Evolutionary conservation across 2,113 vertebrate genomes (phyloP), one percentile per base, ranked within the genome.

Genomic region (Pleuronectes platessa): DNA sequence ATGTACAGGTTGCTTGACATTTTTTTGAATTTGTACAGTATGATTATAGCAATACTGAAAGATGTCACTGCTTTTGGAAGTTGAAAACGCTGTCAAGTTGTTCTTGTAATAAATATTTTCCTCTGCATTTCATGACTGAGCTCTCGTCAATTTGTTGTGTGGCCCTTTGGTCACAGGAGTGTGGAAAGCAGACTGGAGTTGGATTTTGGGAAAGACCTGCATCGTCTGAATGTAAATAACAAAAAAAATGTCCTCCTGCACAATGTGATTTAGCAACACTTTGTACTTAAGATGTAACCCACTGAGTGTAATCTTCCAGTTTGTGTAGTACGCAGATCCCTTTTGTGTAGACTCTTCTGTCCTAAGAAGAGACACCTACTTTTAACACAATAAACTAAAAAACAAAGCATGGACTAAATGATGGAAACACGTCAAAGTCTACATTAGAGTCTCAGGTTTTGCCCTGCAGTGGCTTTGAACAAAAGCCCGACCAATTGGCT

Each of bases 41-140:
- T 87, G 86, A 92, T 83, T 76, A 86, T 76, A 86, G 92, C 92
- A 92, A 93, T 92, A 93, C 87, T 85, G 85, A 85, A 91, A 89
- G 73, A 89, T 79, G 90, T 88, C 76, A 89, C 81, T 73, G 71
- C 88, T 89, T 86, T 83, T 82, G 81, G 42, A 85, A 85, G 77
- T 86, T 76, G 74, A 86, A 90, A 86, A 88, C 74, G 78, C 91
- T 92, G 84, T 91, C 82, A 80, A 88, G 76, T 87, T 89, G 82
- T 88, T 90, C 84, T 92, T 92, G 78, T 90, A 94, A 94, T 93
- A 94, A 95, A 94, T 51, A 55, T 77, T 78, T 93, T 89, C 85
- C 76, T 91, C 88, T 85, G 68, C 92, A 80, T 12, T 76, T 79
- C 11, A 64, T 26, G 15, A 12, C 40, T 55, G 2, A 37, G 23